phyloP scores from a whole-genome alignment of 2,797 vertebrate species.

The Rhyacichthys aspro region DNA sequence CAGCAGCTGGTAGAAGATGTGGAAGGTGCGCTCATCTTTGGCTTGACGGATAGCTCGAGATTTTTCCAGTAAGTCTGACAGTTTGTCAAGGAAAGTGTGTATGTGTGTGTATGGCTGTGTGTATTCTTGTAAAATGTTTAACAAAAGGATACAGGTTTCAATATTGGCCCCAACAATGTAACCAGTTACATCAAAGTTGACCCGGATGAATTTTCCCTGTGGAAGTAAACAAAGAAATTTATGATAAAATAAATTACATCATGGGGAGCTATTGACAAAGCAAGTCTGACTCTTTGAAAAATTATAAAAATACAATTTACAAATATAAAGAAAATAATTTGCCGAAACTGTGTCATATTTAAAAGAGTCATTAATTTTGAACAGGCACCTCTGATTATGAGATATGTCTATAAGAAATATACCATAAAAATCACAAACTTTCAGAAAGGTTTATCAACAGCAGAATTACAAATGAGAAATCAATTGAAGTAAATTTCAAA shows the following conservation, averaged over 20 bases:
- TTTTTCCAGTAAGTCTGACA: conserved; percentile 93
- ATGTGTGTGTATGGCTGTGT: neutral
- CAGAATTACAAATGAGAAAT: conserved; percentile 18
- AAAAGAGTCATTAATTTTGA: no score
- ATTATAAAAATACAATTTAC: no score
- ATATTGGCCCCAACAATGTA: conserved; percentile 97
- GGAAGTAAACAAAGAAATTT: conserved; percentile 31
- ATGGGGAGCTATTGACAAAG: no score
- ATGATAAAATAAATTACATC: neutral
- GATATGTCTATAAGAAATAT: no score
- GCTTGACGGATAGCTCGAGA: conserved; percentile 97
- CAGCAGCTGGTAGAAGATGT: conserved; percentile 96
- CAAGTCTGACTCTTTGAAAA: no score
- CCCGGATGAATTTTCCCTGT: conserved; percentile 83
- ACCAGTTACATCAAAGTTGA: conserved; percentile 86
- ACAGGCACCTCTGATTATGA: no score
- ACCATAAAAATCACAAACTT: no score
- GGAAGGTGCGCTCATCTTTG: conserved; percentile 97
- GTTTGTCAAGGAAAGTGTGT: no score
- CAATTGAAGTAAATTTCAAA: conserved; percentile 11
- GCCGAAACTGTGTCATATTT: no score
- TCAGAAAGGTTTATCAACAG: neutral
- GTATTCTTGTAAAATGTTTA: neutral
- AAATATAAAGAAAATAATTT: no score
- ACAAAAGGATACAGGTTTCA: conserved; percentile 86